Evolutionary conservation across 2,113 vertebrate genomes (phyloP), one percentile per base, ranked within the genome.

Genomic region (Oryzias celebensis): DNA sequence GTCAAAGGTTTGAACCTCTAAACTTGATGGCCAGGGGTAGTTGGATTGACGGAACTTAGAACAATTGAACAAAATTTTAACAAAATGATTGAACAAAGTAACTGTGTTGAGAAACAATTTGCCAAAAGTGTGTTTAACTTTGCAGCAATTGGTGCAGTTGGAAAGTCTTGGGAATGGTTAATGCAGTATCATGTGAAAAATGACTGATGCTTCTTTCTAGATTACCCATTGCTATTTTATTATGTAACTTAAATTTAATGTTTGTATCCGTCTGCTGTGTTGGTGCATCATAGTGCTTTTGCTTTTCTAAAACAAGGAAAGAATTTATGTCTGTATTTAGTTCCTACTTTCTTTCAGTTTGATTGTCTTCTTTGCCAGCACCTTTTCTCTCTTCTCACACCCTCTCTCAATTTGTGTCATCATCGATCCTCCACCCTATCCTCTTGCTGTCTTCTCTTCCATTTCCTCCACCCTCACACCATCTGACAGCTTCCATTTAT

Each of bases 401-500:
- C 66, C 73, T 79, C 76, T 80, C 81, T 82, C 78, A 73, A 62
- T 84, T 82, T 85, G 75, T 86, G 75, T 78, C 77, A 69, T 87
- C 72, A 85, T 85, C 74, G 73, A 86, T 87, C 75, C 71, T 73
- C 74, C 80, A 73, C 80, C 83, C 59, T 78, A 64, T 65, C 36
- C 63, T 62, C 56, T 67, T 15, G 36, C 75, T 82, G 73, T 86
- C 77, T 41, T 52, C 81, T 77, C 58, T 82, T 26, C 2, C 81
- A 75, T 85, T 73, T 82, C 69, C 75, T 81, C 85, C 86, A 88
- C 83, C 77, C 77, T 86, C 81, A 87, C 75, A 82, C 79, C 79
- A 81, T 84, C 86, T 88, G 86, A 89, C 89, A 86, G 68, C 57
- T 88, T 85, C 64, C 74, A 84, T 89, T 85, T 84, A 79, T 85